phyloP scores from a whole-genome alignment of 2,797 vertebrate genomes.

The Cygnus olor region DNA sequence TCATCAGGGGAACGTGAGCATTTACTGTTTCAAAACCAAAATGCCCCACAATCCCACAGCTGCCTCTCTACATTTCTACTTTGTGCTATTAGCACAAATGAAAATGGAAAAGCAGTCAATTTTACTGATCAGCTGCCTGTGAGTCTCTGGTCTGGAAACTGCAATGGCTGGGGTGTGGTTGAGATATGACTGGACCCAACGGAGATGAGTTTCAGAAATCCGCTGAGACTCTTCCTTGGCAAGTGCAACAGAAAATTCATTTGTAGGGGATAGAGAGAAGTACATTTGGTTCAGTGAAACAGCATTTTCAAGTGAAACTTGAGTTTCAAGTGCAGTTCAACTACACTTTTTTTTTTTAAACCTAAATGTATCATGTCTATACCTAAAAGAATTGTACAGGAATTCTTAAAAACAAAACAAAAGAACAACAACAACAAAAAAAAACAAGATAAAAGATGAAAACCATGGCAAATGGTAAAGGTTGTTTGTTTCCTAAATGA shows the following conservation, averaged over 20 bases:
- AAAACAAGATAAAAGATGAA: neutral
- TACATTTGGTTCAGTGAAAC: neutral
- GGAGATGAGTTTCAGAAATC: neutral
- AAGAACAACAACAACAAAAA: neutral
- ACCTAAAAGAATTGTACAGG: neutral
- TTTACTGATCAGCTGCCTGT: neutral
- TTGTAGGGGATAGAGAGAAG: neutral
- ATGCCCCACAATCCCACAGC: neutral
- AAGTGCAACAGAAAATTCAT: neutral
- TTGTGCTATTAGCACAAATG: neutral
- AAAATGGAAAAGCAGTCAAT: neutral
- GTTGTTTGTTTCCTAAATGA: neutral
- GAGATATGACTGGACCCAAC: neutral
- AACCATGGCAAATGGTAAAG: neutral
- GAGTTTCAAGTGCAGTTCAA: neutral
- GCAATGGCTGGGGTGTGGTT: neutral
- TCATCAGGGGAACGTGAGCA: neutral
- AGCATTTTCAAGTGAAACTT: neutral
- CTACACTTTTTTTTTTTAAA: neutral
- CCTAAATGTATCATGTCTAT: rapidly evolving
- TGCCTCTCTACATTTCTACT: neutral
- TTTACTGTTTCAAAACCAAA: neutral
- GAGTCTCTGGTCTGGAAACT: neutral
- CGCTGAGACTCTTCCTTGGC: neutral
- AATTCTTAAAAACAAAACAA: neutral